Base-by-base conservation (phyloP, 2,113 vertebrate genomes). In the Dolichotis patagonum region DNA sequence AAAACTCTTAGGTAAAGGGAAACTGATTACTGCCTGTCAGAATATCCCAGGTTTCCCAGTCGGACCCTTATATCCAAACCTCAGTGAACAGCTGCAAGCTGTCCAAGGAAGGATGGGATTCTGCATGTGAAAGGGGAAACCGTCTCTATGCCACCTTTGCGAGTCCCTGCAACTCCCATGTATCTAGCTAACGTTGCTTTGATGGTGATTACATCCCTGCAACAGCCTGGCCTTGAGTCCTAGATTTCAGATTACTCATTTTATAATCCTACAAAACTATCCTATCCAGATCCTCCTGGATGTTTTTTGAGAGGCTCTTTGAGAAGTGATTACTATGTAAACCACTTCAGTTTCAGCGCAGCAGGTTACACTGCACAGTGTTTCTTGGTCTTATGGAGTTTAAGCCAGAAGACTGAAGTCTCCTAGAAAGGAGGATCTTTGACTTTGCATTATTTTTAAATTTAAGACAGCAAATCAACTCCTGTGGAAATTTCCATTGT, bases 141-240 rank as follows among this genome's bases (percentile, higher is more conserved):
- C 71, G 16, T 5, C 11, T 1, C 6, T 32, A 19, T 26, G 9
- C 13, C 30, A 6, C 32, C 5, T 11, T 12, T 7, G 28, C 0
- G 1, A 35, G 3, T 22, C 30, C n/a, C 7, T 75, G 3, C 20
- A 75, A 11, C 7, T 46, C 8, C 16, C 4, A 78, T 13, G 10
- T 24, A 5, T n/a, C 7, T 3, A 49, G 11, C 5, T 89, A 38
- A 52, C 26, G 13, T 86, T 82, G 30, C 49, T 58, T 49, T 20
- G 77, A 82, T 43, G 3, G 7, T 2, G 20, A 71, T 30, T 19
- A 17, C 1, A 8, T n/a, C 46, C 5, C 3, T 22, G 0, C 1
- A 17, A 32, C 8, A 78, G 22, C 24, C 43, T 67, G 28, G 28
- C 30, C 93, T 93, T 90, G 24, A 97, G 62, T 32, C 7, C 12